These are phyloP conservation scores for Zootoca vivipara DNA, from an alignment of 2,113 vertebrate species.

Conservation along the genomic window DNA sequence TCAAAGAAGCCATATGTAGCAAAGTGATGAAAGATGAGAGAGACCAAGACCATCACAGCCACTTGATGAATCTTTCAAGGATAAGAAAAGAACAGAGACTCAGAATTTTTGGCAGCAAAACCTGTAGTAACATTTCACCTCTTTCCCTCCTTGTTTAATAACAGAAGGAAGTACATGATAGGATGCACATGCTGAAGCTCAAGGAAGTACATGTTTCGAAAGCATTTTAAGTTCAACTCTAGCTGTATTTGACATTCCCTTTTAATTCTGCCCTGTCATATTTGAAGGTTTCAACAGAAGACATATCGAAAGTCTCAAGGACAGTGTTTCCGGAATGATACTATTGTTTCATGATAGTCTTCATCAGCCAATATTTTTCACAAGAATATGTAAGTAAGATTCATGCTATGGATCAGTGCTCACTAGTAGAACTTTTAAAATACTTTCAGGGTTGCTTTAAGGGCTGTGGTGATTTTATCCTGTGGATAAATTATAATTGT, in stretches of 20 bases:
- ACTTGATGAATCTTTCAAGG: not conserved
- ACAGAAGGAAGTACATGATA: not conserved
- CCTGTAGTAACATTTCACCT: not conserved
- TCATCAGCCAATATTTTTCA: too few species aligned
- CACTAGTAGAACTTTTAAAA: not conserved
- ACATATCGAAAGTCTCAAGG: too few species aligned
- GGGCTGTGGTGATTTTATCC: not conserved
- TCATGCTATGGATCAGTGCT: too few species aligned
- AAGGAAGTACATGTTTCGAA: not conserved
- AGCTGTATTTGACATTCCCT: not conserved
- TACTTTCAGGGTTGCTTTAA: not conserved
- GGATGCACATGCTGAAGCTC: not conserved
- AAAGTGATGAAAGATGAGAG: not conserved
- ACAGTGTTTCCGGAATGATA: too few species aligned
- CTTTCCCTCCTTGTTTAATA: not conserved
- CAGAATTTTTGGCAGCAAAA: conserved; percentile 3
- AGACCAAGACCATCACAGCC: not conserved
- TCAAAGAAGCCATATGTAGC: not conserved
- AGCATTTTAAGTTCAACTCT: not conserved
- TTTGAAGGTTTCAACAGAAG: too few species aligned
- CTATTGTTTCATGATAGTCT: too few species aligned
- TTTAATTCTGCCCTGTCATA: not conserved
- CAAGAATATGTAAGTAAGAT: too few species aligned
- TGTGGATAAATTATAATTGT: not conserved
- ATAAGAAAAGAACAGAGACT: not conserved